Percentiles rank a stretch among this genome's conserved stretches.
These are phyloP conservation scores for Acanthochromis polyacanthus DNA, from an alignment of 2,113 vertebrate genomes.

Conservation along the genomic window DNA sequence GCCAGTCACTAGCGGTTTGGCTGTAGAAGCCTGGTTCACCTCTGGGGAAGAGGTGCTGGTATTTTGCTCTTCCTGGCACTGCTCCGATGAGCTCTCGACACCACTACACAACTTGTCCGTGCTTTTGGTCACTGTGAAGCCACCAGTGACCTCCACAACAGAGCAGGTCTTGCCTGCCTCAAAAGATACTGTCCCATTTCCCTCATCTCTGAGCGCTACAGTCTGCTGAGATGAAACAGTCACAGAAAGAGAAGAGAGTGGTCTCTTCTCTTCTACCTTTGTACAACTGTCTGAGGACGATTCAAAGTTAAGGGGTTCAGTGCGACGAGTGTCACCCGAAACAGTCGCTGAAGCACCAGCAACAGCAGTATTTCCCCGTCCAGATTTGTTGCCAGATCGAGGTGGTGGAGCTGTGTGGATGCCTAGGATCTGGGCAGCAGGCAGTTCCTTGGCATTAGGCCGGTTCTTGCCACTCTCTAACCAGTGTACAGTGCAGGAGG, in stretches of 20 bases:
- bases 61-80: constrained; percentile 66
- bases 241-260: constrained; percentile 17
- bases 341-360: constrained; percentile 17
- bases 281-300: constrained; percentile 49
- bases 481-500: constrained; percentile 98
- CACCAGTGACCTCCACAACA: constrained; percentile 23
- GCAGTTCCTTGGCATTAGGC: constrained; percentile 90
- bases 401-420: constrained; percentile 84
- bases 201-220: constrained; percentile 52
- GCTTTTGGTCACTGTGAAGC: constrained; percentile 37
- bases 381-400: constrained; percentile 64
- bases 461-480: constrained; percentile 93
- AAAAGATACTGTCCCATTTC: constrained; percentile 16
- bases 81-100: constrained; percentile 56
- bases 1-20: constrained; percentile 33
- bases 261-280: constrained; percentile 72
- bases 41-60: constrained; percentile 56
- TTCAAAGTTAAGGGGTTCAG: constrained; percentile 55
- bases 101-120: constrained; percentile 65
- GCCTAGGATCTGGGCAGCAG: constrained; percentile 94
- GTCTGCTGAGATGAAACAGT: constrained; percentile 46
- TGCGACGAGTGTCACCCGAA: constrained; percentile 56
- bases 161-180: constrained; percentile 39
- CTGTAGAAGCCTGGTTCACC: constrained; percentile 41
- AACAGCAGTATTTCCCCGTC: constrained; percentile 36